Evolutionary conservation across 1,140 invertebrate species (phyloP), one percentile per base, ranked within the genome.

Genomic region (Penaeus indicus): DNA sequence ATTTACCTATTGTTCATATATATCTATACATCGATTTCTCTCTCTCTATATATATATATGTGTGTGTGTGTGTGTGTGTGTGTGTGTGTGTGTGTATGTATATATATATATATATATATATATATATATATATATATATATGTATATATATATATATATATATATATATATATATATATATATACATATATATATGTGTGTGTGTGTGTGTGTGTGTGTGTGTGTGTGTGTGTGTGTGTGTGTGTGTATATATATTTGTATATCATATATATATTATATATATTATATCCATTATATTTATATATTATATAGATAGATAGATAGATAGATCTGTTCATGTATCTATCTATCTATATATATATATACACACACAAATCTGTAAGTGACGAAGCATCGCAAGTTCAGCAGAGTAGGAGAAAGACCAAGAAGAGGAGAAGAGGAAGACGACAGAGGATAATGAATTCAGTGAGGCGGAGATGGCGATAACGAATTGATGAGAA

Each of bases 131-230:
- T 69, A 69, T 69, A 27, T 69, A 13, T 69, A 69, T 27, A 69
- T 69, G 13, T 69, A 69, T 69, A 69, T 69, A 69, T 69, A 69
- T 69, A 69, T 69, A 69, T 69, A 69, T 69, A 27, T 27, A 69
- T 69, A 69, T 69, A 13, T 69, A 69, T 69, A 69, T 69, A 69
- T 69, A 69, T 69, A 69, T n/a, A 69, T 69, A 69, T 69, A 69
- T 69, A 69, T 69, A 69, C 13, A 27, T 69, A 69, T 27, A 69
- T 13, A 27, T 13, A 69, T 13, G 13, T 13, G 13, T 13, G n/a
- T n/a, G n/a, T 64, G 63, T 64, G n/a, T n/a, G n/a, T 64, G 63
- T 64, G n/a, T 64, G n/a, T 64, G 63, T 64, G n/a, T 64, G n/a
- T 64, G 63, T 64, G n/a, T n/a, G n/a, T 64, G 63, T 64, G 63